Evolutionary conservation across 1,140 invertebrate genomes (phyloP), one percentile per base, ranked within the genome.

Genomic region (Euglossa dilemma): DNA sequence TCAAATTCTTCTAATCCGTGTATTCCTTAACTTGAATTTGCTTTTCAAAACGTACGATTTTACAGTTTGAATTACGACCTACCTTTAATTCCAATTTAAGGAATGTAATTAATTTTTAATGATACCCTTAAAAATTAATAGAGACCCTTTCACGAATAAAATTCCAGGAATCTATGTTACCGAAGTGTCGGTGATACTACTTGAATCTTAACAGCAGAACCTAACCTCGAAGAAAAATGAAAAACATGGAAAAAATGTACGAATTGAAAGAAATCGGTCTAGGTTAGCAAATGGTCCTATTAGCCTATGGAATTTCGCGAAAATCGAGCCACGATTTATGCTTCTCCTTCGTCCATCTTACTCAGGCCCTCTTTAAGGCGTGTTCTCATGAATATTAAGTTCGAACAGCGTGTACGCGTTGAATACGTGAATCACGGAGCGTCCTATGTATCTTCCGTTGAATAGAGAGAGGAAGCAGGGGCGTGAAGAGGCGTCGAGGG

Each of bases 341-440:
- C n/a, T 54, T 16, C 0, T 16, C 52, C 52, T 54, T 1, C 4
- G 5, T 54, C 52, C 12, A 16, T 16, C 14, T n/a, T 45, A 45
- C 45, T 12, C 43, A n/a, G 1, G 23, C 6, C 43, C 23, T 14
- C 23, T 28, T 59, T 20, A 74, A 59, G 36, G 28, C 50, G 12
- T 12, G 36, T 28, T 11, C 71, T 59, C 71, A 74, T 59, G 57
- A 57, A 74, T 59, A 59, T 74, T 57, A 74, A 74, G 23, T 18
- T n/a, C 6, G 23, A 59, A 59, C 28, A 45, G 71, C 54, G 36
- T 47, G 36, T 56, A 74, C 56, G 57, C 36, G 71, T 43, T 61
- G 61, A 50, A 64, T 64, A 45, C 63, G 52, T 36, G 54, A 70
- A 28, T 76, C 54, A 57, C 45, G 54, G 63, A 56, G 16, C 75